phyloP scores from a whole-genome alignment of 2,888 invertebrate species.

The Diarsia brunnea region DNA sequence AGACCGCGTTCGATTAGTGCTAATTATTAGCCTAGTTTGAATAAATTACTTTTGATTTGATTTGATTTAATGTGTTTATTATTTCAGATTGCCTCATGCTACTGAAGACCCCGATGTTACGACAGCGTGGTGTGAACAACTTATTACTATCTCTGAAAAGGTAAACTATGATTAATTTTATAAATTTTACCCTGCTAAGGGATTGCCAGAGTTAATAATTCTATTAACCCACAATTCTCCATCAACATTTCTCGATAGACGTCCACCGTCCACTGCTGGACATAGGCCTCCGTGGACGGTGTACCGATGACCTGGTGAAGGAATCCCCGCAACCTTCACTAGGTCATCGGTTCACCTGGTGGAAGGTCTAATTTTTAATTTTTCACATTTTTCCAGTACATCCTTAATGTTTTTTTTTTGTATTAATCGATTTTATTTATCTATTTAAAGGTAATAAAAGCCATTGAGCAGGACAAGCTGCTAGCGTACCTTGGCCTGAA shows the following conservation, averaged over 20 bases:
- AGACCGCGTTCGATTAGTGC: no score
- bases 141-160: slow-evolving; percentile 91
- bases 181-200: not conserved
- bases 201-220: not conserved
- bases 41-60: no score
- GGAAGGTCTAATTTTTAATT: no score
- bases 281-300: no score
- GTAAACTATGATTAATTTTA: slow-evolving; percentile 60
- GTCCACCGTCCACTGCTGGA: no score
- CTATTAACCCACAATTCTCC: not conserved
- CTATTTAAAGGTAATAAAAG: slow-evolving; percentile 81
- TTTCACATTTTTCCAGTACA: not conserved
- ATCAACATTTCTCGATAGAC: no score
- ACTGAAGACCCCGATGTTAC: slow-evolving; percentile 85
- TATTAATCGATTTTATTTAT: not conserved
- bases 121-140: slow-evolving; percentile 85
- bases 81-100: slow-evolving; percentile 86
- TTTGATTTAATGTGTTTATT: not conserved
- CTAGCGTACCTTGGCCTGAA: slow-evolving; percentile 96
- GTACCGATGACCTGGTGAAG: no score
- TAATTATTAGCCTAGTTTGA: no score
- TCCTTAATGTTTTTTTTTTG: not conserved
- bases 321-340: no score
- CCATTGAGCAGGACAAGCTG: slow-evolving; percentile 94
- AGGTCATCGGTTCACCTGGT: no score